These are phyloP conservation scores for Taxidea taxus DNA, from an alignment of 2,113 vertebrate genomes.

Conservation along the genomic window DNA sequence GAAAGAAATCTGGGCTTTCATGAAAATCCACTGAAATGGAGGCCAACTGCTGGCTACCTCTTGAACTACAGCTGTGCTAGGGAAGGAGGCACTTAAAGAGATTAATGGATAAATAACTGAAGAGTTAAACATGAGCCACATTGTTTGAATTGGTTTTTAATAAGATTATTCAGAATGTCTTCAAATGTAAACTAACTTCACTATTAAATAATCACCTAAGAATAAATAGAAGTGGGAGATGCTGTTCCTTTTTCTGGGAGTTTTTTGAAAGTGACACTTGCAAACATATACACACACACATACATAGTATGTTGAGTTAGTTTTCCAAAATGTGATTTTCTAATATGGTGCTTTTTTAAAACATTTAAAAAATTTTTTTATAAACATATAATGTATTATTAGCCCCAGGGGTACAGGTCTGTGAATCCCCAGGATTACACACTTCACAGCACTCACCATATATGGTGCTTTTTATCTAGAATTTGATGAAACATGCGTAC, in stretches of 20 bases:
- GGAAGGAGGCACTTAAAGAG: slow-evolving; percentile 56
- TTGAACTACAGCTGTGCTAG: slow-evolving; percentile 61
- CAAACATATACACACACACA: background rate
- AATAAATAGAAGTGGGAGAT: slow-evolving; percentile 32
- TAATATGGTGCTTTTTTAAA: slow-evolving; percentile 11
- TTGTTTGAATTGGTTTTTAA: slow-evolving; percentile 61
- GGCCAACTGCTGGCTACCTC: slow-evolving; percentile 45
- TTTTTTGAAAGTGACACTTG: slow-evolving; percentile 35
- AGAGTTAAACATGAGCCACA: slow-evolving; percentile 56
- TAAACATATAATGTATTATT: too few relatives aligned
- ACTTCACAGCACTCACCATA: too few relatives aligned
- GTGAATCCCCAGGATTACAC: too few relatives aligned
- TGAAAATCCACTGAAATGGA: slow-evolving; percentile 39
- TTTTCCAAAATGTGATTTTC: slow-evolving; percentile 58
- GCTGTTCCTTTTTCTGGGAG: background rate
- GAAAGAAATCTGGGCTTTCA: slow-evolving; percentile 30
- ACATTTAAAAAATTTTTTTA: too few relatives aligned
- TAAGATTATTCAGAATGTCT: slow-evolving; percentile 52
- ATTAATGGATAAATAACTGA: slow-evolving; percentile 58
- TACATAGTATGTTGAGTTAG: background rate
- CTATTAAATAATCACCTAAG: slow-evolving; percentile 51
- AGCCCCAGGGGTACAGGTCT: too few relatives aligned
- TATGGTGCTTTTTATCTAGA: slow-evolving; percentile 21
- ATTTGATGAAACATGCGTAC: slow-evolving; percentile 7
- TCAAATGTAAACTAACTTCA: slow-evolving; percentile 65